These are phyloP conservation scores for Notarius lentiginosus DNA, from an alignment of 2,113 vertebrate species.

Conservation along the genomic window DNA sequence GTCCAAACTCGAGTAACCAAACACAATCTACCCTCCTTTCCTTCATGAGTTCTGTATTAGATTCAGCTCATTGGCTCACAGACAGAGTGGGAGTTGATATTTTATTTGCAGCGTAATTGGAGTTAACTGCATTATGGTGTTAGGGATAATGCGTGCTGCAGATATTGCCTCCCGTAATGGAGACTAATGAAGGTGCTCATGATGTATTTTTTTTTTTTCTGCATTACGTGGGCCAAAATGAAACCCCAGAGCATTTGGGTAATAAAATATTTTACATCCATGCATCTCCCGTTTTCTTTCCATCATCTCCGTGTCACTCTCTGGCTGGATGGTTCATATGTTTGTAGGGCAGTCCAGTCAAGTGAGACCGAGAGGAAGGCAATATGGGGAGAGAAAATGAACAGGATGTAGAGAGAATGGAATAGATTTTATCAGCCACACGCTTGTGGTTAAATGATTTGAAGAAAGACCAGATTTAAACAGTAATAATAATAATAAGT, in stretches of 20 bases:
- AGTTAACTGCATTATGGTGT: constrained; percentile 47
- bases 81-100: constrained; percentile 50
- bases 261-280: constrained; percentile 24
- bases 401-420: neutral
- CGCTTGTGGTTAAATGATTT: neutral
- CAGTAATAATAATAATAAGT: too few species aligned
- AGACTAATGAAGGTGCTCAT: constrained; percentile 51
- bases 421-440: neutral
- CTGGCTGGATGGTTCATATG: neutral
- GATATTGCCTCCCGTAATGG: constrained; percentile 51
- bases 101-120: constrained; percentile 52
- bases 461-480: neutral
- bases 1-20: constrained; percentile 33
- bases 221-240: constrained; percentile 18
- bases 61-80: constrained; percentile 44
- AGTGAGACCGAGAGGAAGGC: neutral
- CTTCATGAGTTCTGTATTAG: constrained; percentile 42
- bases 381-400: neutral
- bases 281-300: neutral
- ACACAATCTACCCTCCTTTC: constrained; percentile 16
- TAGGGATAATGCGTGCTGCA: constrained; percentile 29
- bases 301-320: neutral
- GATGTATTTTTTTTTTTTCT: constrained; percentile 1
- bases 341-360: neutral
- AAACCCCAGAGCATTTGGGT: constrained; percentile 14